These are phyloP conservation scores for Sebastolobus altivelis DNA, from an alignment of 2,797 vertebrate genomes.

Conservation along the genomic window DNA sequence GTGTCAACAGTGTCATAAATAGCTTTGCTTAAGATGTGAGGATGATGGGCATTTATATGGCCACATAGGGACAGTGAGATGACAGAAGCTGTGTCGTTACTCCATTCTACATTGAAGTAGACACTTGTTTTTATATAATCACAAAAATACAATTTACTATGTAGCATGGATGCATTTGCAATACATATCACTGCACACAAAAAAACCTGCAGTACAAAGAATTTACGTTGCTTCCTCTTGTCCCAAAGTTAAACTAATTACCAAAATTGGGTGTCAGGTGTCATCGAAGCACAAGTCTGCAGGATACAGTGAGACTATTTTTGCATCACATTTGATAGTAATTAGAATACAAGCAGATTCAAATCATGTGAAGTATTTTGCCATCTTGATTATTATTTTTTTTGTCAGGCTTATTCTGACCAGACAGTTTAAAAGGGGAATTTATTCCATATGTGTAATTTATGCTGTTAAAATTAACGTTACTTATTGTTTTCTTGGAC, in stretches of 20 bases:
- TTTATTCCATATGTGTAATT: neutral
- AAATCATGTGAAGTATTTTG: neutral
- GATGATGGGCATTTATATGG: neutral
- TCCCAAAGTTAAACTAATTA: neutral
- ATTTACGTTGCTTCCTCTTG: neutral
- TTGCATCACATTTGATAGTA: neutral
- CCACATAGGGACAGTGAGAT: neutral
- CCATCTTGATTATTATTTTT: neutral
- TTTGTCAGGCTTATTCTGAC: neutral
- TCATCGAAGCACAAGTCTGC: neutral
- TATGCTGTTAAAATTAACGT: slow-evolving; percentile 25
- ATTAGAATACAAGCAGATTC: neutral
- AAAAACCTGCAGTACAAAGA: neutral
- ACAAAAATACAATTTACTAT: neutral
- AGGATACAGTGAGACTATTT: neutral
- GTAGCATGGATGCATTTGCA: neutral
- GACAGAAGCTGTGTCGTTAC: neutral
- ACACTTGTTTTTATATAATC: neutral
- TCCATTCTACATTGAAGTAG: neutral
- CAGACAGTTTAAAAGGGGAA: neutral
- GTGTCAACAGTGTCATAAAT: no score
- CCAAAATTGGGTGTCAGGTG: neutral
- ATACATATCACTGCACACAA: neutral
- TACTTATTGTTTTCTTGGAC: slow-evolving; percentile 23
- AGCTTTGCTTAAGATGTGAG: neutral